These are phyloP conservation scores for Enteromius thamalakanensis DNA, from an alignment of 2,797 vertebrate species.

Conservation along the genomic window DNA sequence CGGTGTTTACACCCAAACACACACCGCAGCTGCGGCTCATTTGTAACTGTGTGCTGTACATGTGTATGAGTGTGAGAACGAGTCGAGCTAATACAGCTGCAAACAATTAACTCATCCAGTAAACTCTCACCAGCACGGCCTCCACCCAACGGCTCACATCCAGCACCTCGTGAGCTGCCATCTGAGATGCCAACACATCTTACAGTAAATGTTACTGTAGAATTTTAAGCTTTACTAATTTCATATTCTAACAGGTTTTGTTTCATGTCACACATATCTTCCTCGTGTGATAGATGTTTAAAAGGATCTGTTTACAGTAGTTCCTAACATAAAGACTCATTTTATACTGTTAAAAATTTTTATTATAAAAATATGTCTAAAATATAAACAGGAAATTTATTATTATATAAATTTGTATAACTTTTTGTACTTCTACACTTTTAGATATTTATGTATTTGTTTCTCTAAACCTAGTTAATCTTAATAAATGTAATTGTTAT, in stretches of 20 bases:
- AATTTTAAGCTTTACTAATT: too few species aligned
- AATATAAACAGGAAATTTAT: neutral
- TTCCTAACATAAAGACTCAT: neutral
- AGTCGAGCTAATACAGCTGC: constrained; percentile 34
- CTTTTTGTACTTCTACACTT: neutral
- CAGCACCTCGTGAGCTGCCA: neutral
- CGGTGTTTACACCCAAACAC: constrained; percentile 12
- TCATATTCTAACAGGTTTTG: neutral
- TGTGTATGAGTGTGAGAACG: constrained; percentile 25
- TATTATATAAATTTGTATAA: too few species aligned
- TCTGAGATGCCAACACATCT: neutral
- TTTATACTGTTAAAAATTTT: neutral
- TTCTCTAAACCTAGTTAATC: neutral
- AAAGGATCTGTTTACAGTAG: neutral
- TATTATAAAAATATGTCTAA: neutral
- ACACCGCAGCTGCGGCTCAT: constrained; percentile 23
- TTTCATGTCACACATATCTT: neutral
- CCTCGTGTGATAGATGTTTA: neutral
- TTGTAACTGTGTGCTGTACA: constrained; percentile 26
- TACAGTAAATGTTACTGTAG: neutral
- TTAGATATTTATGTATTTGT: neutral
- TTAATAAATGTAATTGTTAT: neutral
- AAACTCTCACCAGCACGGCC: constrained; percentile 22
- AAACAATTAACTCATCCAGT: constrained; percentile 37
- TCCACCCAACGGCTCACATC: constrained; percentile 19